Evolutionary conservation across 2,888 invertebrate genomes (phyloP).

Genomic region (Agrotis ipsilon): DNA sequence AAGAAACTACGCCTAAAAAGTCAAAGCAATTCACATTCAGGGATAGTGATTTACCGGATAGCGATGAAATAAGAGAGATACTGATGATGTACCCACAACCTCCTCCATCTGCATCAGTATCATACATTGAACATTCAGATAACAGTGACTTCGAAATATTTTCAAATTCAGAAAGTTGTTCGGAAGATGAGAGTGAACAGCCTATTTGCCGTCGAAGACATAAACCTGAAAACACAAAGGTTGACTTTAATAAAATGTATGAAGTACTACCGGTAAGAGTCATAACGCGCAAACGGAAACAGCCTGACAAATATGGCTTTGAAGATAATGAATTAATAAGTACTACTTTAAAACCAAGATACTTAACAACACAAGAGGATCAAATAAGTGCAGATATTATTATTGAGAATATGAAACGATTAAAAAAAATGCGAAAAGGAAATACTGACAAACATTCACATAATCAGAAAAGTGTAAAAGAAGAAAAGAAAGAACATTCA

Average conservation of each 20-base stretch:
- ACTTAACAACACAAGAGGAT: constrained; percentile 75
- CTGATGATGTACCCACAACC: constrained; percentile 65
- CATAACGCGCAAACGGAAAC: constrained; percentile 64
- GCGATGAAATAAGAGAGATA: constrained; percentile 83
- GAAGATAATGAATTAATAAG: constrained; percentile 43
- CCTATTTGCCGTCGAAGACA: constrained; percentile 70
- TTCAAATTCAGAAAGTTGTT: constrained; percentile 78
- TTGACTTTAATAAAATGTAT: constrained; percentile 75
- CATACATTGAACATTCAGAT: constrained; percentile 70
- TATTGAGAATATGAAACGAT: constrained; percentile 77
- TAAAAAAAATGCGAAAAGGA: constrained; percentile 73
- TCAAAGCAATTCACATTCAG: constrained; percentile 71
- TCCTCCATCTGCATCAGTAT: constrained; percentile 66
- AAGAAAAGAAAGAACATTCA: constrained; percentile 13
- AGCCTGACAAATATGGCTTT: neutral
- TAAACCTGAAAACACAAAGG: constrained; percentile 56
- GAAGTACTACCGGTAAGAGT: constrained; percentile 78
- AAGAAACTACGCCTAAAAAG: constrained; percentile 79
- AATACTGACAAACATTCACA: constrained; percentile 49
- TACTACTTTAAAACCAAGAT: constrained; percentile 72
- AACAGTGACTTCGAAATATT: no score
- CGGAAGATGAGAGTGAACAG: constrained; percentile 73
- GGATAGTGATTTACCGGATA: constrained; percentile 80
- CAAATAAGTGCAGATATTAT: constrained; percentile 79
- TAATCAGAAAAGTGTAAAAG: constrained; percentile 29